Conservation (phyloP, 2,797 vertebrate species). For the Cottoperca gobio region DNA sequence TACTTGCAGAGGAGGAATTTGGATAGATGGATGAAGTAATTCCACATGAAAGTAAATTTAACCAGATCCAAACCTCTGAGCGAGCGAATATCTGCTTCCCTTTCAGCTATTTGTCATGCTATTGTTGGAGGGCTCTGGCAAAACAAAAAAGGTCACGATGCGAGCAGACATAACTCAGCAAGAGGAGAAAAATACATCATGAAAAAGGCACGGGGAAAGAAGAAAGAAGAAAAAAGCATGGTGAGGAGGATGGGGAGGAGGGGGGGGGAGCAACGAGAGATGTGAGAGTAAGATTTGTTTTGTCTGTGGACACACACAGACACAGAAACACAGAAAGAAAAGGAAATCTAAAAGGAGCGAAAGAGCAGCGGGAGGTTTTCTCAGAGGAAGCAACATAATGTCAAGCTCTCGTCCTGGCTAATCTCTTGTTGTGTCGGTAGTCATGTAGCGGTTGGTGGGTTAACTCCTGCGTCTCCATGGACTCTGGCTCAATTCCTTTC, state of each 20-base stretch:
- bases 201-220: constrained; percentile 34
- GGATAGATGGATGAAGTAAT: constrained; percentile 78
- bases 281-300: constrained; percentile 47
- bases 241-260: no score
- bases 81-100: constrained; percentile 64
- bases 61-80: constrained; percentile 72
- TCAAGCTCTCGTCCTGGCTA: constrained; percentile 46
- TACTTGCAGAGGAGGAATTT: constrained; percentile 70
- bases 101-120: constrained; percentile 79
- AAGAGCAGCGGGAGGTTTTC: constrained; percentile 33
- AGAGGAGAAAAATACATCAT: constrained; percentile 61
- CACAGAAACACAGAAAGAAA: constrained; percentile 6
- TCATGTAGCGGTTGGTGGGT: constrained; percentile 46
- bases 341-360: background rate
- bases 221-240: background rate
- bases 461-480: constrained; percentile 53
- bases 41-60: constrained; percentile 81
- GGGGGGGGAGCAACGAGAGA: background rate
- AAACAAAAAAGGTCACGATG: constrained; percentile 78
- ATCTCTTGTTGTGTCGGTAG: constrained; percentile 50
- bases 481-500: constrained; percentile 47
- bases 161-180: constrained; percentile 73
- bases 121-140: constrained; percentile 71
- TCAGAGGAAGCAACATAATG: constrained; percentile 54
- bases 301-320: constrained; percentile 28